Percentiles rank a stretch among this genome's conserved stretches.
Evolutionary conservation across 2,888 invertebrate species (phyloP).

Genomic region (Megaustenia siamemsis): DNA sequence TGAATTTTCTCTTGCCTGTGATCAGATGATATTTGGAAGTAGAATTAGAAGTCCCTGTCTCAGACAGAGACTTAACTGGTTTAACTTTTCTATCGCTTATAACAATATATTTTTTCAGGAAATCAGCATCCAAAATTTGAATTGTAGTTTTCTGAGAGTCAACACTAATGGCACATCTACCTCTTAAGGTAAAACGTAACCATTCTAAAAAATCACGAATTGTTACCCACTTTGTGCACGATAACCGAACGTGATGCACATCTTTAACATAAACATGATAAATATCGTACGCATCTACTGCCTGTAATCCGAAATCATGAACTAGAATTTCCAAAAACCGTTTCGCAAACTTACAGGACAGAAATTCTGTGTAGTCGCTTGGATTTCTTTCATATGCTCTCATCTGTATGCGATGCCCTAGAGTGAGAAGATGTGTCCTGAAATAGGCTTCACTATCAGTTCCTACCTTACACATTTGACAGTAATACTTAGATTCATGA

Average conservation of each 20-base stretch:
- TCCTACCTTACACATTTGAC: slow-evolving; percentile 17
- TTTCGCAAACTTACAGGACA: slow-evolving; percentile 33
- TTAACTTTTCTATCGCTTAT: too few relatives aligned
- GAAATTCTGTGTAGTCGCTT: slow-evolving; percentile 13
- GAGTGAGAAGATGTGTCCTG: neutral
- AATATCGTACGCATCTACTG: slow-evolving; percentile 2
- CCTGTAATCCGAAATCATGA: neutral
- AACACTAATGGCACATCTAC: neutral
- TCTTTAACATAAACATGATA: neutral
- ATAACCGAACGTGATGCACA: neutral
- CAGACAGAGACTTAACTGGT: too few relatives aligned
- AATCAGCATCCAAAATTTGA: neutral
- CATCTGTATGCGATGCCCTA: neutral
- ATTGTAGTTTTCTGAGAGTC: neutral
- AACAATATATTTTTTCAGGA: neutral
- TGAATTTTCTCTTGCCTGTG: neutral
- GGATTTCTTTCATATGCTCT: slow-evolving; percentile 7
- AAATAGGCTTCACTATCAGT: slow-evolving; percentile 3
- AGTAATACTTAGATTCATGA: slow-evolving; percentile 8
- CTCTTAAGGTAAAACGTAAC: neutral
- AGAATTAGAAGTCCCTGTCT: too few relatives aligned
- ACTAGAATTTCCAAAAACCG: slow-evolving; percentile 16
- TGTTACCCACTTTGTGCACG: slow-evolving; percentile 24
- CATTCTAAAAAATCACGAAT: slow-evolving; percentile 10
- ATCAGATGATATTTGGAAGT: neutral